Base-by-base conservation (phyloP, 1,140 invertebrate genomes). In the Portunus trituberculatus region DNA sequence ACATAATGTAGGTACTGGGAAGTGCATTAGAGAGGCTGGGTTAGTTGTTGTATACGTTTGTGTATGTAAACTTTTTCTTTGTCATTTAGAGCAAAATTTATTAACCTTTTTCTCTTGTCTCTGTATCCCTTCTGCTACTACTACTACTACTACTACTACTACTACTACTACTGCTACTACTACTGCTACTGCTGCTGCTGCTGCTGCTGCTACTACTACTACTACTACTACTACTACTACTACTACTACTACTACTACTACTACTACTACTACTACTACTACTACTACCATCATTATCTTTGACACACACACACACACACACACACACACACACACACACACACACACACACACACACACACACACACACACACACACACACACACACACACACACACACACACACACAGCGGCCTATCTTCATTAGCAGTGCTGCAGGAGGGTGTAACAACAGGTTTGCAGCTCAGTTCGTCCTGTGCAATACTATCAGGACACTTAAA, bases 341-440 rank as follows among this genome's bases (percentile, higher is more conserved):
- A 91, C 25, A 59, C 90, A 28, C 45, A 91, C 89, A 39, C 28
- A 91, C 46, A 91, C 89, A 91, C 89, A 52, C 89, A 91, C 89
- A 52, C 39, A 16, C n/a, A 88, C 28, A 88, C 86, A 88, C 4
- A n/a, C 4, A 32, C 31, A 10, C 7, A 88, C 86, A 88, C 31
- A 88, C 25, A 39, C 25, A 91, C 89, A 52, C 39, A 16, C n/a
- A 88, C 28, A 88, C 86, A 88, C 4, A n/a, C 4, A 32, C 31
- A 10, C 7, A 88, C 86, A 88, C 31, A 88, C 25, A 39, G n/a
- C n/a, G n/a, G n/a, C n/a, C 25, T 39, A 39, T 39, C 39, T 39
- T 39, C 39, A 39, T 39, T 39, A 39, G 39, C 6, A 6, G 39
- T 39, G 39, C 6, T 39, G 39, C 39, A 39, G 39, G 39, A 39